Evolutionary conservation across 2,113 vertebrate genomes (phyloP).

Genomic region (Pseudonaja textilis): DNA sequence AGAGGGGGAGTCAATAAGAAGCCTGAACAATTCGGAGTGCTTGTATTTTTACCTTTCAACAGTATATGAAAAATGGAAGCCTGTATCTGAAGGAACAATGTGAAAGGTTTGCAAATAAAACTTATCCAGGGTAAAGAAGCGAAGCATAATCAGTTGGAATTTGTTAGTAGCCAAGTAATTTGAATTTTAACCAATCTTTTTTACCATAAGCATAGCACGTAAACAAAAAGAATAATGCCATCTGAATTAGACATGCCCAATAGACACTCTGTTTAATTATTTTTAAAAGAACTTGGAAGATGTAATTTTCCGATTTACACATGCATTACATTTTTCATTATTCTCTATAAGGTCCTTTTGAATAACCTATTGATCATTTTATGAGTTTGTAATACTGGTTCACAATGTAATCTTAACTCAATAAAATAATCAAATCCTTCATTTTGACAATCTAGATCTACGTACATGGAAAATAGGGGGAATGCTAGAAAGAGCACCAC

Average conservation of each 20-base stretch:
- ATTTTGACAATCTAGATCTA: background rate
- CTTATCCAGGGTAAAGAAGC: rapidly evolving
- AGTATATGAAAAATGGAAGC: conserved; percentile 5
- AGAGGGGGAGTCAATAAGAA: background rate
- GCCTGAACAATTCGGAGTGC: background rate
- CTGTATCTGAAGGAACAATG: background rate
- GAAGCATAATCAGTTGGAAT: conserved; percentile 22
- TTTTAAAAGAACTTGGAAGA: background rate
- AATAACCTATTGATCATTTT: conserved; percentile 1
- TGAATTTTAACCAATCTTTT: background rate
- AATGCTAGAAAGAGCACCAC: background rate
- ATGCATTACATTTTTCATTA: background rate
- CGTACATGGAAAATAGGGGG: background rate
- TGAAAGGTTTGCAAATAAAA: background rate
- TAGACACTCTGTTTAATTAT: background rate
- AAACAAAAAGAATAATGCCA: background rate
- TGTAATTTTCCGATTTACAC: background rate
- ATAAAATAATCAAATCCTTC: background rate
- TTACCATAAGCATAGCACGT: background rate
- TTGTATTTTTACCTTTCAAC: conserved; percentile 6
- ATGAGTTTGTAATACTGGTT: rapidly evolving
- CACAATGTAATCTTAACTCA: background rate
- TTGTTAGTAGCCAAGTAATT: background rate
- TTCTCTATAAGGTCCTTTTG: background rate
- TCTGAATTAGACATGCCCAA: background rate